These are phyloP conservation scores for Halichondria panicea DNA, from an alignment of 37 sponge, comb jelly and placozoan species.

Conservation along the genomic window DNA sequence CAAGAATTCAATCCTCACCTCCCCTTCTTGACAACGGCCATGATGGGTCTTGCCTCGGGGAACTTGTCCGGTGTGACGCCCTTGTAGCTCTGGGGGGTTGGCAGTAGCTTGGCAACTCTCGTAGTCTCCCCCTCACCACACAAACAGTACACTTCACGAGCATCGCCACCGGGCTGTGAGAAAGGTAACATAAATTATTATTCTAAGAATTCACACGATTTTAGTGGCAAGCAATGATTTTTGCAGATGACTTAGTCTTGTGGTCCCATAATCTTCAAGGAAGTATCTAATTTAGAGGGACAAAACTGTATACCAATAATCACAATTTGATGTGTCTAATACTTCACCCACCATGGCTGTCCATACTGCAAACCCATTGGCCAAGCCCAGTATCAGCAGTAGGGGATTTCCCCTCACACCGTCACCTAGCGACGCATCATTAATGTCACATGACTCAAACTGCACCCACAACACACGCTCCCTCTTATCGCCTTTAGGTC, in stretches of 20 bases:
- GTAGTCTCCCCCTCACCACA: slow-evolving; percentile 58
- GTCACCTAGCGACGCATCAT: slow-evolving; percentile 24
- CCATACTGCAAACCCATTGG: slow-evolving; percentile 67
- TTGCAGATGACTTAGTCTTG: too few relatives aligned
- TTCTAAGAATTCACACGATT: neutral
- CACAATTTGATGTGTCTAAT: too few relatives aligned
- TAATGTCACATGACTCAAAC: slow-evolving; percentile 50
- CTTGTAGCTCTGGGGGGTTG: slow-evolving; percentile 47
- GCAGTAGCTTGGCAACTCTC: slow-evolving; percentile 46
- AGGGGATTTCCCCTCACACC: slow-evolving; percentile 18
- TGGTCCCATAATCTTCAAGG: too few relatives aligned
- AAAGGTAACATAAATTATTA: slow-evolving; percentile 1
- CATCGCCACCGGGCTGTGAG: slow-evolving; percentile 67
- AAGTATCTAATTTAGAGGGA: too few relatives aligned
- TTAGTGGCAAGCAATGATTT: too few relatives aligned
- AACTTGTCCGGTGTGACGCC: slow-evolving; percentile 39
- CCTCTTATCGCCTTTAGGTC: slow-evolving; percentile 15
- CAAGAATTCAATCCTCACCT: slow-evolving; percentile 8
- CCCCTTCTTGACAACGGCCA: slow-evolving; percentile 76
- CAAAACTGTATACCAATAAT: too few relatives aligned
- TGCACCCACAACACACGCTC: slow-evolving; percentile 66
- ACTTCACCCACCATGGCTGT: slow-evolving; percentile 39
- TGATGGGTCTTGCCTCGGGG: slow-evolving; percentile 57
- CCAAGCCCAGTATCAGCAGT: slow-evolving; percentile 52
- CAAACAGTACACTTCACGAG: slow-evolving; percentile 54